phyloP scores from a whole-genome alignment of 23 tunicate species.

The Halocynthia aurantium region DNA sequence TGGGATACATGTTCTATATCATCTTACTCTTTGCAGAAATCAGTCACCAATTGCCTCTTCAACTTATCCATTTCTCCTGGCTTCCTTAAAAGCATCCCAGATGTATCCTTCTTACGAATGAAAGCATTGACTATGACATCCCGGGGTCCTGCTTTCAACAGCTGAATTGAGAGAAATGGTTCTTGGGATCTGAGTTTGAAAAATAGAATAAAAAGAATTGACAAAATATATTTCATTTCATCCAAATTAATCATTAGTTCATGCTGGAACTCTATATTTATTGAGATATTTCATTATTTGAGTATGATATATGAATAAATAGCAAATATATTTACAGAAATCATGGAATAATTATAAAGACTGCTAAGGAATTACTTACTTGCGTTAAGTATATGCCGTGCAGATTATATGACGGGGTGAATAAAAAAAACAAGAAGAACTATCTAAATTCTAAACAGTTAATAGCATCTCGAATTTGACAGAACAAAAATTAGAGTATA shows the following conservation, averaged over 20 bases:
- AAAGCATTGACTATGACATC: constrained; percentile 75
- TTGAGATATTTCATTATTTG: too few relatives aligned
- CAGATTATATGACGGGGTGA: not conserved
- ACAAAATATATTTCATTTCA: not conserved
- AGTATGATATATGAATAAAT: too few relatives aligned
- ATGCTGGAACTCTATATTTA: not conserved
- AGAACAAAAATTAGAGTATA: not conserved
- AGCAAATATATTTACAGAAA: too few relatives aligned
- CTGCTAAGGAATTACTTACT: too few relatives aligned
- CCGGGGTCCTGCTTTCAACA: constrained; percentile 59
- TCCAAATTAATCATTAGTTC: not conserved
- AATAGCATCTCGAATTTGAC: too few relatives aligned
- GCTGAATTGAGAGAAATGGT: constrained; percentile 72
- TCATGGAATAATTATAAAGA: too few relatives aligned
- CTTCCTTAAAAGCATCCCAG: constrained; percentile 56
- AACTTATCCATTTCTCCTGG: constrained; percentile 60
- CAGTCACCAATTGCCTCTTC: constrained; percentile 47
- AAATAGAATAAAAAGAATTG: not conserved
- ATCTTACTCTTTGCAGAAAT: constrained; percentile 79
- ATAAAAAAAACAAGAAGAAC: not conserved
- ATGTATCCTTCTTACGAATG: constrained; percentile 61
- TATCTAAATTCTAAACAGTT: too few relatives aligned
- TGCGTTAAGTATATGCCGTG: too few relatives aligned
- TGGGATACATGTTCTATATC: too few relatives aligned
- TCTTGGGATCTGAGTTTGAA: constrained; percentile 40